These are phyloP conservation scores for Sorex araneus DNA, from an alignment of 2,113 vertebrate species.

Conservation along the genomic window DNA sequence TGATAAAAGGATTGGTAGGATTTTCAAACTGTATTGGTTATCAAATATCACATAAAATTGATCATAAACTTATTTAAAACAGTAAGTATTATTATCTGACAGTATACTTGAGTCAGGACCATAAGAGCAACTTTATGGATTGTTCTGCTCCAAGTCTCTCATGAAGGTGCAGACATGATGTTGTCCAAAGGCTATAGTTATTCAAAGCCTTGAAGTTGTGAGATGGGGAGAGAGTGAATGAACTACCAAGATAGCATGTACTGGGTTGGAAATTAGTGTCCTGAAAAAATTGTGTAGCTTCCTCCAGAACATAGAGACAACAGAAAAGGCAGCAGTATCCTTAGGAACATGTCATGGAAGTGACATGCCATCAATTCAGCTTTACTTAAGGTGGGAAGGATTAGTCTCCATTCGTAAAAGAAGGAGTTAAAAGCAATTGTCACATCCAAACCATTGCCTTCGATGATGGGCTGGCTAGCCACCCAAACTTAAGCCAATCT, in stretches of 20 bases:
- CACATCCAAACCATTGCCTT: rapidly evolving
- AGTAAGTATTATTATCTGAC: background rate
- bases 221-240: background rate
- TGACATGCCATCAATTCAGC: rapidly evolving
- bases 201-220: background rate
- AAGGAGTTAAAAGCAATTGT: background rate
- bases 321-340: background rate
- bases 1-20: background rate
- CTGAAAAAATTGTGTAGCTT: too few species aligned
- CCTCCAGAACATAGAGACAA: rapidly evolving
- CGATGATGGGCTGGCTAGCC: too few species aligned
- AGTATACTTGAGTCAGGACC: background rate
- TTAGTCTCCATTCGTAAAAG: background rate
- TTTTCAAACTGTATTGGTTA: background rate
- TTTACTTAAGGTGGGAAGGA: rapidly evolving
- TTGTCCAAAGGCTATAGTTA: too few species aligned
- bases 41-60: background rate
- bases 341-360: rapidly evolving
- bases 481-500: background rate
- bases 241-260: rapidly evolving
- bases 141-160: background rate
- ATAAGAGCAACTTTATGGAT: background rate
- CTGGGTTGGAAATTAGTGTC: rapidly evolving
- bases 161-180: background rate
- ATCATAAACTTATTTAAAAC: background rate